Conservation (phyloP, 1,140 invertebrate species). For the Eurytemora carolleeae region DNA sequence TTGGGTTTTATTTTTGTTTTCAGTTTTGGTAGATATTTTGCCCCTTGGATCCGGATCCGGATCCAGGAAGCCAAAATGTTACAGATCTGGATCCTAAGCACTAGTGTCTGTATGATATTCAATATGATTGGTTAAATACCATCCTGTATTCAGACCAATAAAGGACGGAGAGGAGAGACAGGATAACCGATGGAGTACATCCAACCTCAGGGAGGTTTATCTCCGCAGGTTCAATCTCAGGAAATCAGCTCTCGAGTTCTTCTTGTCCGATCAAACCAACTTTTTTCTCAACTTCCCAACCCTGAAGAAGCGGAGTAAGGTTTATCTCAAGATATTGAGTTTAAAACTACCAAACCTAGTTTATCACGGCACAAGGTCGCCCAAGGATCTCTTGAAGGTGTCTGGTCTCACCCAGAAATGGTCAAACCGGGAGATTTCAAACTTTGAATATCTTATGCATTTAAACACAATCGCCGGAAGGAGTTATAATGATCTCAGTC, state of each 20-base stretch:
- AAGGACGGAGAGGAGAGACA: slow-evolving; percentile 32
- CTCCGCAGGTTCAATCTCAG: slow-evolving; percentile 40
- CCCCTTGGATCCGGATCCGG: too few relatives aligned
- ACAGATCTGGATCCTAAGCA: too few relatives aligned
- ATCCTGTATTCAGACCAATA: background rate
- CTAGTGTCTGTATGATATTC: too few relatives aligned
- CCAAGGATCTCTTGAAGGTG: slow-evolving; percentile 35
- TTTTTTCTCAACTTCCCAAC: slow-evolving; percentile 45
- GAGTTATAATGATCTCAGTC: slow-evolving; percentile 31
- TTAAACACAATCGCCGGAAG: slow-evolving; percentile 31
- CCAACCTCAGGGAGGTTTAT: slow-evolving; percentile 39
- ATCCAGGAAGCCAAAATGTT: too few relatives aligned
- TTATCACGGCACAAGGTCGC: slow-evolving; percentile 37
- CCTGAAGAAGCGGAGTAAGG: slow-evolving; percentile 39
- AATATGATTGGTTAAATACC: too few relatives aligned
- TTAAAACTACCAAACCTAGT: slow-evolving; percentile 37
- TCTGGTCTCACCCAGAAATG: slow-evolving; percentile 42
- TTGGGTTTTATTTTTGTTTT: too few relatives aligned
- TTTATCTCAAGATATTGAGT: slow-evolving; percentile 37
- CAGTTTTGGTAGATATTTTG: too few relatives aligned
- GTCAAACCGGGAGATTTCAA: slow-evolving; percentile 41
- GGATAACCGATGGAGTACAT: slow-evolving; percentile 31
- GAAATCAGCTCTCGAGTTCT: slow-evolving; percentile 41
- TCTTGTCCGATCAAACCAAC: slow-evolving; percentile 42
- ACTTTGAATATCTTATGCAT: slow-evolving; percentile 46